These are phyloP conservation scores for Chamaea fasciata DNA, from an alignment of 2,113 vertebrate genomes.

Conservation along the genomic window DNA sequence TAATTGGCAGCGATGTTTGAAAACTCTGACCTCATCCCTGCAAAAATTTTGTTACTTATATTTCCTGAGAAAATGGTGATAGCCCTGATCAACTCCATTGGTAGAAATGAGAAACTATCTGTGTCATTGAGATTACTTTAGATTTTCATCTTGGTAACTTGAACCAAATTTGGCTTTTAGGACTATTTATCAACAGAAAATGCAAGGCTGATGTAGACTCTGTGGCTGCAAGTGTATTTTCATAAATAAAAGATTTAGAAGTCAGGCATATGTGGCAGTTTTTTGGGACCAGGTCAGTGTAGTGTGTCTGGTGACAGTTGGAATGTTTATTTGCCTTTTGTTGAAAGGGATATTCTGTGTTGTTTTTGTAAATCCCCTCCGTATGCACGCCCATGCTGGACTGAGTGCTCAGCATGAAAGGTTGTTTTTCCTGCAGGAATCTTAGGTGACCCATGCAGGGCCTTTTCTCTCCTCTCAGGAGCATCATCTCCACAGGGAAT, in stretches of 20 bases:
- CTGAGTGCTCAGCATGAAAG: not conserved
- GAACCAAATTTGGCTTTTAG: not conserved
- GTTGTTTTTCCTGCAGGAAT: not conserved
- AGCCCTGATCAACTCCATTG: not conserved
- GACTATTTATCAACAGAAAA: not conserved
- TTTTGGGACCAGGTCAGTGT: not conserved
- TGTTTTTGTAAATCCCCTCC: not conserved
- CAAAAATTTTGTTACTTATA: not conserved
- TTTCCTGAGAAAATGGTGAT: not conserved
- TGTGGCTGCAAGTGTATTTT: not conserved
- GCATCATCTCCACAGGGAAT: not conserved
- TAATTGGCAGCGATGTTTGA: not conserved
- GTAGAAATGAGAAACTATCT: not conserved
- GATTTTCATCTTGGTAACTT: not conserved
- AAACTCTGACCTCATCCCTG: not conserved
- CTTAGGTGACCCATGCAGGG: not conserved
- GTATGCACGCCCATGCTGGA: not conserved
- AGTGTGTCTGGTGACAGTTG: not conserved
- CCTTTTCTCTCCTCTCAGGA: not conserved
- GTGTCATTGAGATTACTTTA: not conserved
- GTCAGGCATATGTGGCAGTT: not conserved
- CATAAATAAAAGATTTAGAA: not conserved
- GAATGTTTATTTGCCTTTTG: not conserved
- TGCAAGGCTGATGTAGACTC: not conserved
- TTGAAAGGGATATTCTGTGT: not conserved